Evolutionary conservation across 2,797 vertebrate genomes (phyloP).

Genomic region (Hephaestus fuliginosus): DNA sequence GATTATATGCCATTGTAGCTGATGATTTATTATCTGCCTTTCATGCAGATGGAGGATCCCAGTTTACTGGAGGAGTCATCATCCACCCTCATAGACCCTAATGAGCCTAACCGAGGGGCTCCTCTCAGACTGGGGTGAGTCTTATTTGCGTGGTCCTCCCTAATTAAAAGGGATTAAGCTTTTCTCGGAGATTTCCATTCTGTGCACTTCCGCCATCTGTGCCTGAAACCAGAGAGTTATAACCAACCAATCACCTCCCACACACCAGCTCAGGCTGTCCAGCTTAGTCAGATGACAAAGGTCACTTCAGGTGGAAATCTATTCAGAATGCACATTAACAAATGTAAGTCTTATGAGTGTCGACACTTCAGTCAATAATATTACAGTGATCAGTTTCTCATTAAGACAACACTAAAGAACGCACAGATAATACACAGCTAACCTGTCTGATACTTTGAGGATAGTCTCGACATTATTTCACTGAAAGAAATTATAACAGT

Average conservation of each 20-base stretch:
- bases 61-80: conserved; percentile 96
- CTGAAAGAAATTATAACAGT: not conserved
- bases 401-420: not conserved
- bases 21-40: conserved; percentile 46
- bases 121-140: conserved; percentile 95
- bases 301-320: conserved; percentile 13
- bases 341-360: not conserved
- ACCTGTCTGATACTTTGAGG: not conserved
- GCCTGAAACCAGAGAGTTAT: conserved; percentile 1
- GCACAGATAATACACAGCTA: not conserved
- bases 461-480: not conserved
- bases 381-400: not conserved
- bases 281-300: conserved; percentile 9
- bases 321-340: not conserved
- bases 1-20: conserved; percentile 1
- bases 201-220: conserved; percentile 35
- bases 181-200: conserved; percentile 16
- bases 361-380: not conserved
- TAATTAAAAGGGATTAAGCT: conserved; percentile 30
- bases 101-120: conserved; percentile 88
- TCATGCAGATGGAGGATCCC: conserved; percentile 97
- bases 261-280: conserved; percentile 38
- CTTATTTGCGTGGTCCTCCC: not conserved
- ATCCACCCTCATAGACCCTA: conserved; percentile 92
- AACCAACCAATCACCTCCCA: conserved; percentile 22